Evolutionary conservation across 2,113 vertebrate species (phyloP).

Genomic region (Odocoileus virginianus): DNA sequence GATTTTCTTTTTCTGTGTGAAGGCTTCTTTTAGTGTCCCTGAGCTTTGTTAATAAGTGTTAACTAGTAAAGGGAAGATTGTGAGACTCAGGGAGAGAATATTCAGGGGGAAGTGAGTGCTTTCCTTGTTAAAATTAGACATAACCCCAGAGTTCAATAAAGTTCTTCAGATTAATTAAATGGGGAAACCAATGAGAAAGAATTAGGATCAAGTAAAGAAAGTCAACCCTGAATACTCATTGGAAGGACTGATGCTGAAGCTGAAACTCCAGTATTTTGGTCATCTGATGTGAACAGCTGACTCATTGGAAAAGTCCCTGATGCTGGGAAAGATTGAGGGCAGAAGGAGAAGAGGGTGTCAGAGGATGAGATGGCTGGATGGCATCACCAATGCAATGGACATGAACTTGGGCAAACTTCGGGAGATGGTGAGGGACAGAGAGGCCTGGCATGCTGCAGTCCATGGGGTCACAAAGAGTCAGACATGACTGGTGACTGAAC

Average conservation of each 20-base stretch:
- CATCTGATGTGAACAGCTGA: neutral
- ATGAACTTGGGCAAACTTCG: neutral
- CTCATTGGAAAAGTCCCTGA: neutral
- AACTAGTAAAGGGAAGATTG: neutral
- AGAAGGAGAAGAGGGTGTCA: neutral
- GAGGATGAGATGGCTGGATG: neutral
- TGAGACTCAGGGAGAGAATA: neutral
- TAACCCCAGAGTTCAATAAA: neutral
- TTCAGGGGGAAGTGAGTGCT: neutral
- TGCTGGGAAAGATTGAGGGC: neutral
- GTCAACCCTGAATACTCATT: neutral
- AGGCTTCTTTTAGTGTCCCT: neutral
- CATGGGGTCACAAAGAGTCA: neutral
- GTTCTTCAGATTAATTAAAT: slow-evolving; percentile 16
- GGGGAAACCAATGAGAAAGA: neutral
- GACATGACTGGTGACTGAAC: neutral
- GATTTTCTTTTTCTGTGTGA: neutral
- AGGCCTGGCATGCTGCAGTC: neutral
- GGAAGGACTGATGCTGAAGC: neutral
- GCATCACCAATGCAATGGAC: neutral
- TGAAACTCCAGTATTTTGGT: neutral
- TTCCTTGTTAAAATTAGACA: slow-evolving; percentile 24
- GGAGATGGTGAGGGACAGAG: neutral
- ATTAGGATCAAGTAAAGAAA: slow-evolving; percentile 9
- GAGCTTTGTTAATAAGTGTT: neutral